phyloP scores from a whole-genome alignment of 2,888 invertebrate genomes.

The Mimumesa dahlbomi region DNA sequence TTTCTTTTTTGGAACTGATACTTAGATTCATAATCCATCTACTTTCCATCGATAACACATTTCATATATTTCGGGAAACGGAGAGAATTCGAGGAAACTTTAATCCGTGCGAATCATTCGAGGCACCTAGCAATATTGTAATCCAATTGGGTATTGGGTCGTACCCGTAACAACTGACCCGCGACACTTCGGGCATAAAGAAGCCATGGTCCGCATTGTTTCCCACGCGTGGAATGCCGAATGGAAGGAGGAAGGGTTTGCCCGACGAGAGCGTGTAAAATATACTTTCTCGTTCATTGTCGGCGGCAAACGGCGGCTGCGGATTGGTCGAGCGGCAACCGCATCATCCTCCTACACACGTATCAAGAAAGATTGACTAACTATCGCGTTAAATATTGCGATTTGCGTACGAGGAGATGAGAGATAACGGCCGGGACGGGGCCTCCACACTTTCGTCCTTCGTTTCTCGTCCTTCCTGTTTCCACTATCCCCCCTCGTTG shows the following conservation, averaged over 20 bases:
- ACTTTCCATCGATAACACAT: no score
- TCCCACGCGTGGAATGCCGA: constrained; percentile 77
- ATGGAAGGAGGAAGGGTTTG: constrained; percentile 25
- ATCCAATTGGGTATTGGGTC: constrained; percentile 54
- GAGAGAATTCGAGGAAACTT: not conserved
- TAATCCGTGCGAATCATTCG: no score
- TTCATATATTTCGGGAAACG: no score
- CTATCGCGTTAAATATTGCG: constrained; percentile 74
- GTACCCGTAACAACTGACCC: constrained; percentile 68
- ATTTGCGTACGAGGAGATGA: constrained; percentile 73
- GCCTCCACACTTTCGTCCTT: constrained; percentile 33
- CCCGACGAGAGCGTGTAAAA: constrained; percentile 43
- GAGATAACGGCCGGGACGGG: constrained; percentile 64
- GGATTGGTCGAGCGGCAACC: constrained; percentile 65
- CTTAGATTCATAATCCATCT: not conserved
- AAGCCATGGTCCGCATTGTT: constrained; percentile 76
- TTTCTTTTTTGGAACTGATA: not conserved
- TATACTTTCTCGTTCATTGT: constrained; percentile 50
- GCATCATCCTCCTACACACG: constrained; percentile 62
- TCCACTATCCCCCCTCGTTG: constrained; percentile 27
- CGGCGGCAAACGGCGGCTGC: constrained; percentile 56
- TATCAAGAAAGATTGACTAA: constrained; percentile 52
- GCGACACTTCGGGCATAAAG: constrained; percentile 75
- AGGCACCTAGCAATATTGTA: constrained; percentile 38
- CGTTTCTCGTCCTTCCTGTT: constrained; percentile 39